A percentile compares a stretch with the other conserved stretches of the same genome.
phyloP scores from a whole-genome alignment of 2,888 invertebrate species.

The Buathra laborator region DNA sequence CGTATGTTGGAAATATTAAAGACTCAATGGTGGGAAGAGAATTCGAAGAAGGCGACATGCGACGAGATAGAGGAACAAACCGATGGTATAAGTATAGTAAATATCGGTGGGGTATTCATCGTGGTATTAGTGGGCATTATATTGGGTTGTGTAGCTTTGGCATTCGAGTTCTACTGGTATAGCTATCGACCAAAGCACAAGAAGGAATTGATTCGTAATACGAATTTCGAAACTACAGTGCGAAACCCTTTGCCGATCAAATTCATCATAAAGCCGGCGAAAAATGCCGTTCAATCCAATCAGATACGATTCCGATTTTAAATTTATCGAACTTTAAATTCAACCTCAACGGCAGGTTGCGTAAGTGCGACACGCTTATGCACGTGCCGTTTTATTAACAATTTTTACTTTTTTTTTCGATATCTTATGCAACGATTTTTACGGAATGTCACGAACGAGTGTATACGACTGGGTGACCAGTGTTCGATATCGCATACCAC shows the following conservation, averaged over 20 bases:
- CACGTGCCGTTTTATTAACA: background rate
- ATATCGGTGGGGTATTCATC: constrained; percentile 99
- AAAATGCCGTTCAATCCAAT: constrained; percentile 72
- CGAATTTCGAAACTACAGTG: constrained; percentile 56
- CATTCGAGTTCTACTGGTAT: constrained; percentile 98
- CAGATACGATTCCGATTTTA: constrained; percentile 68
- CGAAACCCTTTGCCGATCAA: constrained; percentile 75
- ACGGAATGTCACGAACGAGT: background rate
- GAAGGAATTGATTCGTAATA: constrained; percentile 62
- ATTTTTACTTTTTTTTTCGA: background rate
- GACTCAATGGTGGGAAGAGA: constrained; percentile 98
- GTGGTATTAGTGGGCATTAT: constrained; percentile 98
- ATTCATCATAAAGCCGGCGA: constrained; percentile 79
- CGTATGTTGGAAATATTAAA: constrained; percentile 96
- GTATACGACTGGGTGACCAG: background rate
- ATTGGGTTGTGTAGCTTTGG: constrained; percentile 95
- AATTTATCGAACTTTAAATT: background rate
- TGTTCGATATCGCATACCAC: constrained; percentile 7
- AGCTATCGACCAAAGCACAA: constrained; percentile 89
- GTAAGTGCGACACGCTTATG: too few relatives aligned
- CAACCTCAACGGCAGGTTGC: background rate
- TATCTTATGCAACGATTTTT: constrained; percentile 1
- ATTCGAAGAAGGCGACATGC: constrained; percentile 91
- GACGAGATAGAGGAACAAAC: constrained; percentile 96
- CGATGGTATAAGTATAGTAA: constrained; percentile 98